A percentile compares a stretch with the other conserved stretches of the same genome.
These are phyloP conservation scores for Panopea generosa DNA, from an alignment of 2,888 invertebrate species.

Conservation along the genomic window DNA sequence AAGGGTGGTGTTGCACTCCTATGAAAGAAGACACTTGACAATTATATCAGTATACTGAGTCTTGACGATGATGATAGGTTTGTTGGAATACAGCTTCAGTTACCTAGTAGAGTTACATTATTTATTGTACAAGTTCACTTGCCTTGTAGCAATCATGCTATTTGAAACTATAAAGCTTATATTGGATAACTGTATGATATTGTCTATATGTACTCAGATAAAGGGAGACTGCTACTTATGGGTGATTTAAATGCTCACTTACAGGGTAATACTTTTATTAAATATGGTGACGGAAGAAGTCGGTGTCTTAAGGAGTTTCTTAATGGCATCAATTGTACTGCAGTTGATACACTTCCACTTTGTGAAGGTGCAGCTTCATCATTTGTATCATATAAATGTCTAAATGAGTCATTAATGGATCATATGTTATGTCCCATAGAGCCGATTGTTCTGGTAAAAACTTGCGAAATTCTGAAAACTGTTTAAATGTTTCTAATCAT, in stretches of 20 bases:
- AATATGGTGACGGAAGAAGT: not conserved
- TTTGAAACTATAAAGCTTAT: not conserved
- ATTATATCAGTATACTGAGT: too few species aligned
- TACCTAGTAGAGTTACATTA: not conserved
- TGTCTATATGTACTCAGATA: not conserved
- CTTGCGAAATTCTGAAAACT: conserved; percentile 7
- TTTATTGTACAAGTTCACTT: conserved; percentile 16
- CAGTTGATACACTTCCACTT: not conserved
- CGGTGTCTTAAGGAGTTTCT: not conserved
- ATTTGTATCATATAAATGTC: conserved; percentile 10
- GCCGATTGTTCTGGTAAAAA: not conserved
- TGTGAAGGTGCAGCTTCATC: conserved; percentile 3
- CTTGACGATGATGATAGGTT: too few species aligned
- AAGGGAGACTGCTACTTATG: not conserved
- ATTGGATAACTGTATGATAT: not conserved
- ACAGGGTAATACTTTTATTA: conserved; percentile 6
- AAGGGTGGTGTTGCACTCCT: conserved; percentile 19
- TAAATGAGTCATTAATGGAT: conserved; percentile 10
- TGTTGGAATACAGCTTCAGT: too few species aligned
- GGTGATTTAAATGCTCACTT: conserved; percentile 21
- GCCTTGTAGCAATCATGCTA: conserved; percentile 9
- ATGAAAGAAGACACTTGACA: conserved; percentile 6
- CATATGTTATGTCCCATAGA: not conserved
- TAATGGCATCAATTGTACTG: not conserved
- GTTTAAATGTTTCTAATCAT: conserved; percentile 1